Percentiles rank a stretch among this genome's conserved stretches.
These are phyloP conservation scores for Cyprinodon brontotheroides DNA, from an alignment of 2,113 vertebrate genomes.

Conservation along the genomic window DNA sequence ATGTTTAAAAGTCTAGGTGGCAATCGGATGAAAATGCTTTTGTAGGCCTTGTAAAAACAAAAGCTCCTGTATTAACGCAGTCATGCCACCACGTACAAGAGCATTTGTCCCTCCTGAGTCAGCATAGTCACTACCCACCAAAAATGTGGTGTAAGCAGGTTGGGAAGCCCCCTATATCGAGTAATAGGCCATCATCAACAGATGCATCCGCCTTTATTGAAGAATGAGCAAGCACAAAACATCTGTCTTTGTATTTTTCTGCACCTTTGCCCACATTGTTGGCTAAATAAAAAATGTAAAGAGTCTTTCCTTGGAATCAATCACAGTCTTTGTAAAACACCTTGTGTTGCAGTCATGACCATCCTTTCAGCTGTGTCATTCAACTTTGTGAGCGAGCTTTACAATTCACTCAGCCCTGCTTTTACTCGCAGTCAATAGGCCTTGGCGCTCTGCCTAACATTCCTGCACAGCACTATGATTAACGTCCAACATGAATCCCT, in stretches of 20 bases:
- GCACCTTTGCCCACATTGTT: conserved; percentile 25
- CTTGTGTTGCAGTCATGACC: conserved; percentile 46
- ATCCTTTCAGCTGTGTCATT: conserved; percentile 55
- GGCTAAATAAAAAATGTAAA: conserved; percentile 34
- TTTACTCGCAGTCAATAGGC: conserved; percentile 13
- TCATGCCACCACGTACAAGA: background rate
- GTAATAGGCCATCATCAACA: conserved; percentile 31
- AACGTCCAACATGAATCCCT: conserved; percentile 36
- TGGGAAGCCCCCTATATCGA: conserved; percentile 11
- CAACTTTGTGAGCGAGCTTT: conserved; percentile 50
- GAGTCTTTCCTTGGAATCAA: conserved; percentile 10
- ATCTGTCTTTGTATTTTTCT: conserved; percentile 40
- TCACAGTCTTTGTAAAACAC: conserved; percentile 36
- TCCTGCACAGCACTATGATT: conserved; percentile 57
- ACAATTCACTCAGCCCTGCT: conserved; percentile 31
- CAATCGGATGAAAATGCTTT: background rate
- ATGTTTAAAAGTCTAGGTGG: no score
- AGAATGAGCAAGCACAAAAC: conserved; percentile 58
- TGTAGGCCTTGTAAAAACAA: background rate
- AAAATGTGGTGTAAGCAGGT: conserved; percentile 28
- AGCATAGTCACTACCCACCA: background rate
- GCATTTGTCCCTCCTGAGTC: background rate
- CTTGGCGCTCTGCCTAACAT: conserved; percentile 53
- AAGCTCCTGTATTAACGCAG: background rate
- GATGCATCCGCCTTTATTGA: conserved; percentile 29